Conservation (phyloP, 2,113 vertebrate genomes). For the Nansenia antarctica region DNA sequence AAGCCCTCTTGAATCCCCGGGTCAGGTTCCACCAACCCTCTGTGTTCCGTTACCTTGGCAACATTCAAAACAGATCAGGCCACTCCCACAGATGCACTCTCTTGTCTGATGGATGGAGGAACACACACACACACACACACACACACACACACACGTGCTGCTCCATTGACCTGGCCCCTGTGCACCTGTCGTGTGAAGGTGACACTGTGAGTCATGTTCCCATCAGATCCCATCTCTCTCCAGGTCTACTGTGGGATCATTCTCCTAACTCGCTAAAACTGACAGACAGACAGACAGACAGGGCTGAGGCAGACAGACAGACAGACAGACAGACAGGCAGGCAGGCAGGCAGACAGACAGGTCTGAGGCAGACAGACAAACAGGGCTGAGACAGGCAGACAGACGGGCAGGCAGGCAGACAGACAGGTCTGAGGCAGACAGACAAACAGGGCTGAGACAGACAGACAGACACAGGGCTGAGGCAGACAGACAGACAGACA, state of each 20-base stretch:
- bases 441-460: background rate
- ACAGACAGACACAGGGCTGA: too few species aligned
- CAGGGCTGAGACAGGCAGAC: background rate
- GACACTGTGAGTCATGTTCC: too few species aligned
- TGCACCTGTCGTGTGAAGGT: background rate
- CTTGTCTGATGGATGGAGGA: conserved; percentile 58
- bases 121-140: conserved; percentile 6
- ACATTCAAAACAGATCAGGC: conserved; percentile 29
- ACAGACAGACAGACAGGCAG: background rate
- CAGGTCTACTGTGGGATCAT: background rate
- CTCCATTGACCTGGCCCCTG: too few species aligned
- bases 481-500: background rate
- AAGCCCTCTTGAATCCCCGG: conserved; percentile 25
- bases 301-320: background rate
- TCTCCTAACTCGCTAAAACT: too few species aligned
- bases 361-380: background rate
- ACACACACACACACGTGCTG: conserved; percentile 6
- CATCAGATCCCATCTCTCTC: background rate
- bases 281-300: background rate
- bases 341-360: background rate
- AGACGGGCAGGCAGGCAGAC: too few species aligned
- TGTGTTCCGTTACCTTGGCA: conserved; percentile 56
- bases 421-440: too few species aligned
- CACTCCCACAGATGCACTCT: conserved; percentile 56
- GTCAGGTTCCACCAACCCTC: conserved; percentile 48